Percentiles rank a stretch among this genome's conserved stretches.
phyloP scores from a whole-genome alignment of 2,113 vertebrate genomes.

The Scartelaos histophorus region DNA sequence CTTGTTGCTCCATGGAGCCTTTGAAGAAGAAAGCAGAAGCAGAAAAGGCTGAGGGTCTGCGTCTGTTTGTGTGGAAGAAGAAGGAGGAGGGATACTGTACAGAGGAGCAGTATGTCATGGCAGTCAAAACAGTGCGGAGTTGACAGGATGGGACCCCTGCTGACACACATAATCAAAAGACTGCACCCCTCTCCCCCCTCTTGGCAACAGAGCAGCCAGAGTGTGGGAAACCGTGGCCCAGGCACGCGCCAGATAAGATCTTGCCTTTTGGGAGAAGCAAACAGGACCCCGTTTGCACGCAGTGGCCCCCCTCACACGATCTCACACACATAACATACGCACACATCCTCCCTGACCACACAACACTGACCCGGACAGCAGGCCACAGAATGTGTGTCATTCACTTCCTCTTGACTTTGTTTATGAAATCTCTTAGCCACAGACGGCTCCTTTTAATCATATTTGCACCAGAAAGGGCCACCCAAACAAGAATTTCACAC shows the following conservation, averaged over 20 bases:
- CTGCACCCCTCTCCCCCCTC: slow-evolving; percentile 49
- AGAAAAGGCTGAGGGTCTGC: slow-evolving; percentile 28
- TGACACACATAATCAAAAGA: slow-evolving; percentile 59
- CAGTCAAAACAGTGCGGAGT: slow-evolving; percentile 82
- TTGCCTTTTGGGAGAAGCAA: slow-evolving; percentile 80
- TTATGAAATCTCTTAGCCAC: slow-evolving; percentile 37
- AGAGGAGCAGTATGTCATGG: slow-evolving; percentile 83
- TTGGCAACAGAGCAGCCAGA: slow-evolving; percentile 78
- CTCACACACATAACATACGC: slow-evolving; percentile 26
- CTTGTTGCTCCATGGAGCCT: slow-evolving; percentile 63
- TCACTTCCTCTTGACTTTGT: slow-evolving; percentile 54
- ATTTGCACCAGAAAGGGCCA: slow-evolving; percentile 19
- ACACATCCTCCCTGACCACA: slow-evolving; percentile 39
- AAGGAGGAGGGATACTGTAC: slow-evolving; percentile 62
- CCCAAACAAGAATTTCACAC: not conserved
- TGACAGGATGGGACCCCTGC: slow-evolving; percentile 75
- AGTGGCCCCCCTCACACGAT: slow-evolving; percentile 23
- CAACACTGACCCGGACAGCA: slow-evolving; percentile 45
- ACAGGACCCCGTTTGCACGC: slow-evolving; percentile 77
- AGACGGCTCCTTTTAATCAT: slow-evolving; percentile 30
- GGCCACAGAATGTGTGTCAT: slow-evolving; percentile 52
- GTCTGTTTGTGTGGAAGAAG: slow-evolving; percentile 8
- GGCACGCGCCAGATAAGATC: slow-evolving; percentile 85
- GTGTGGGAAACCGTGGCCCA: slow-evolving; percentile 86
- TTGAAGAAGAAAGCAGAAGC: slow-evolving; percentile 66